Conservation (phyloP, 2,797 vertebrate species). For the Knipowitschia caucasica region DNA sequence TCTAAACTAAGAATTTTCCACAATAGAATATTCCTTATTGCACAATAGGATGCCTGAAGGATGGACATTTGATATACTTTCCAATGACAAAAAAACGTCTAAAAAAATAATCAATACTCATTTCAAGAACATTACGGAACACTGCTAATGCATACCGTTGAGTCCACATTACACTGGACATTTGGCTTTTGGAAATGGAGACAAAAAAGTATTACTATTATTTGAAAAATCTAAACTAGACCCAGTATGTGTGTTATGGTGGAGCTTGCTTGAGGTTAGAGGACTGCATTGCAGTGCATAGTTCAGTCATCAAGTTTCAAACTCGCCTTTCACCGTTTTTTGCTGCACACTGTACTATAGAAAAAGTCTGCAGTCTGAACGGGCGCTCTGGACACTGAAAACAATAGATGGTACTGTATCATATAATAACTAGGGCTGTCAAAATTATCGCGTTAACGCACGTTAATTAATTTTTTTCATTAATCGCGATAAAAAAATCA, state of each 20-base stretch:
- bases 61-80: no score
- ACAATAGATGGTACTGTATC: not conserved
- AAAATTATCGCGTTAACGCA: not conserved
- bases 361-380: not conserved
- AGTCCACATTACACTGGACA: not conserved
- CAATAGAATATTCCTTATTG: no score
- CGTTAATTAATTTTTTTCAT: no score
- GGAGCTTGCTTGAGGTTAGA: slow-evolving; percentile 13
- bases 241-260: slow-evolving; percentile 1
- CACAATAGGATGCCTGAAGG: no score
- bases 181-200: not conserved
- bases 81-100: no score
- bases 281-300: slow-evolving; percentile 9
- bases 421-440: not conserved
- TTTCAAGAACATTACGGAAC: no score
- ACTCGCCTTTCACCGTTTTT: not conserved
- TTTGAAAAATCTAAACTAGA: not conserved
- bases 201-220: no score
- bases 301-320: slow-evolving; percentile 11
- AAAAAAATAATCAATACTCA: no score
- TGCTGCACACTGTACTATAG: not conserved
- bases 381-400: slow-evolving; percentile 9
- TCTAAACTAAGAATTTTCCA: no score
- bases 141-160: no score
- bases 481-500: no score